Evolutionary conservation across 2,113 vertebrate species (phyloP).

Genomic region (Thunnus thynnus): DNA sequence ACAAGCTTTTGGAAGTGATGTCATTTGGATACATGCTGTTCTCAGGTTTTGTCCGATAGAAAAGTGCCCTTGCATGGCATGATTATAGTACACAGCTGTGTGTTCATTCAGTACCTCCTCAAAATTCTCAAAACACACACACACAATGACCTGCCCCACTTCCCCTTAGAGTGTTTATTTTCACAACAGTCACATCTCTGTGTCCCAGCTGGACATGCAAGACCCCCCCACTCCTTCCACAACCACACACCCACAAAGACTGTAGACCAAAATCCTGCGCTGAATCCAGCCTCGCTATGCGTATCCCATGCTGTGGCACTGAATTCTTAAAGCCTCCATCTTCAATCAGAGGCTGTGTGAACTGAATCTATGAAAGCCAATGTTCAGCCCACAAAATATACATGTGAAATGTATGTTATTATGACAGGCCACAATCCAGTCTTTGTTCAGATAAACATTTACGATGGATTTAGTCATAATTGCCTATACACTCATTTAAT

Average conservation of each 20-base stretch:
- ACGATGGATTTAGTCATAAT: slow-evolving; percentile 30
- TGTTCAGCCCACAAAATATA: slow-evolving; percentile 13
- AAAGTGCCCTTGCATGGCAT: not conserved
- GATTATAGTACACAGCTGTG: slow-evolving; percentile 43
- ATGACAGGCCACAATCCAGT: slow-evolving; percentile 1
- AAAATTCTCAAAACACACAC: not conserved
- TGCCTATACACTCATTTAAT: slow-evolving; percentile 38
- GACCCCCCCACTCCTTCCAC: slow-evolving; percentile 20
- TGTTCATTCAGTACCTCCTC: slow-evolving; percentile 19
- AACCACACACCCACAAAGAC: slow-evolving; percentile 20
- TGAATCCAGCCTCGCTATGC: slow-evolving; percentile 20
- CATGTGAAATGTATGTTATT: slow-evolving; percentile 21
- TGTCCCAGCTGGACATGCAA: slow-evolving; percentile 48
- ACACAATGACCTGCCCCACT: slow-evolving; percentile 27
- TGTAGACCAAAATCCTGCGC: not conserved
- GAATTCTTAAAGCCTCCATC: slow-evolving; percentile 1
- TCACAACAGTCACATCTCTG: slow-evolving; percentile 48
- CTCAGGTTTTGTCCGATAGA: not conserved
- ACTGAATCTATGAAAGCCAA: slow-evolving; percentile 1
- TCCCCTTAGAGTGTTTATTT: slow-evolving; percentile 47
- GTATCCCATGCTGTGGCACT: slow-evolving; percentile 11
- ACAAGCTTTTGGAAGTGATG: not conserved
- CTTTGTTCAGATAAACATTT: slow-evolving; percentile 33
- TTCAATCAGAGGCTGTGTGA: not conserved
- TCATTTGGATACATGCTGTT: not conserved